These are phyloP conservation scores for Macroglossus sobrinus DNA, from an alignment of 2,113 vertebrate species.

Conservation along the genomic window DNA sequence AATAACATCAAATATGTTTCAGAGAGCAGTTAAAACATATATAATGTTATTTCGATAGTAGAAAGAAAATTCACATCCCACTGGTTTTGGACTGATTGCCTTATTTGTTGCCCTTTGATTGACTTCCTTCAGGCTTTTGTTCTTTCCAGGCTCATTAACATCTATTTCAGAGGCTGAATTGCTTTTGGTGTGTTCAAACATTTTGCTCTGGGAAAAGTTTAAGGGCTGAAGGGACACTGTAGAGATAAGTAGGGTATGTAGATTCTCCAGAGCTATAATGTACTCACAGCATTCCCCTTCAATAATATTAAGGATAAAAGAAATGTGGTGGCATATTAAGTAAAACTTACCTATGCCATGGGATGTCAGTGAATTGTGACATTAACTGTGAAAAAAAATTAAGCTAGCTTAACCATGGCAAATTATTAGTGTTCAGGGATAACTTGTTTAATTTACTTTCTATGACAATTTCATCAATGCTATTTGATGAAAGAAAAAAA, in stretches of 20 bases:
- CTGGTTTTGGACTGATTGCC: not conserved
- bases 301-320: not conserved
- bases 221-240: not conserved
- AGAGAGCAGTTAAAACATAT: not conserved
- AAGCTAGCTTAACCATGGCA: not conserved
- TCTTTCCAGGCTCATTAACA: not conserved
- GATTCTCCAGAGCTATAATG: not conserved
- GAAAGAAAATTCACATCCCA: not conserved
- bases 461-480: not conserved
- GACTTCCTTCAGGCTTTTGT: not conserved
- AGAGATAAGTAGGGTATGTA: not conserved
- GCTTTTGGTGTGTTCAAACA: not conserved
- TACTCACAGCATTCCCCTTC: not conserved
- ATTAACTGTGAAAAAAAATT: not conserved
- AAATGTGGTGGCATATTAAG: not conserved
- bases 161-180: not conserved
- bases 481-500: conserved; percentile 9
- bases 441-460: not conserved
- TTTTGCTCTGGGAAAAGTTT: not conserved
- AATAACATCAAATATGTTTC: not conserved
- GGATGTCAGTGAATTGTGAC: not conserved
- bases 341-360: not conserved
- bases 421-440: not conserved
- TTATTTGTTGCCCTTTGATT: not conserved
- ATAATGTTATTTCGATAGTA: not conserved